Conservation (phyloP, 2,888 invertebrate species). For the Meteorus colon region DNA sequence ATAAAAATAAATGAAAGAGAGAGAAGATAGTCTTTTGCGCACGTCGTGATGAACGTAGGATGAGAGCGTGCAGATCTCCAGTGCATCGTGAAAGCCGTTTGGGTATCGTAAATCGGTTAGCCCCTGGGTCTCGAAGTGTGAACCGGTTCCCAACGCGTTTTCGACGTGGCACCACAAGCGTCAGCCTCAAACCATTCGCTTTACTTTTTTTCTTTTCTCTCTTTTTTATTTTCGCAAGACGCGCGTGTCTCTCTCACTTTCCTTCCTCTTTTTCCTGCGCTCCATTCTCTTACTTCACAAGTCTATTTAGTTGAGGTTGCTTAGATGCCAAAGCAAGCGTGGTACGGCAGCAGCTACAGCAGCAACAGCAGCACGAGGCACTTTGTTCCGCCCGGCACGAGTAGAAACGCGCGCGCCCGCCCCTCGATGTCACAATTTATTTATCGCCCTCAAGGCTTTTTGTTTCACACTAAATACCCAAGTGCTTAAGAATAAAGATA, state of each 20-base stretch:
- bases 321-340: slow-evolving; percentile 23
- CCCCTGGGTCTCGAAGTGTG: slow-evolving; percentile 58
- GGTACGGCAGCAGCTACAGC: slow-evolving; percentile 16
- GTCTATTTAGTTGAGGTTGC: slow-evolving; percentile 21
- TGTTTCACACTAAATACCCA: slow-evolving; percentile 59
- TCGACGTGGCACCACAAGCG: slow-evolving; percentile 44
- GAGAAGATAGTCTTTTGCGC: background rate
- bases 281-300: slow-evolving; percentile 33
- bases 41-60: slow-evolving; percentile 26
- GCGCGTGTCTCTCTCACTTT: slow-evolving; percentile 7
- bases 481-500: slow-evolving; percentile 61
- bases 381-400: slow-evolving; percentile 13
- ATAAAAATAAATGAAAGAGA: background rate
- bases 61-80: slow-evolving; percentile 32
- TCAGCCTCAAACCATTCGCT: background rate
- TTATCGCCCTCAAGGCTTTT: slow-evolving; percentile 59
- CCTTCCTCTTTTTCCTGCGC: background rate
- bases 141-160: slow-evolving; percentile 64
- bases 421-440: slow-evolving; percentile 58
- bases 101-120: slow-evolving; percentile 60
- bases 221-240: background rate
- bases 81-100: slow-evolving; percentile 55
- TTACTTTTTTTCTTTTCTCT: background rate
- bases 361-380: background rate
- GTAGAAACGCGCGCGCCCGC: slow-evolving; percentile 22